A percentile compares a stretch with the other conserved stretches of the same genome.
Evolutionary conservation across 2,888 invertebrate species (phyloP).

Genomic region (Catocala nupta): DNA sequence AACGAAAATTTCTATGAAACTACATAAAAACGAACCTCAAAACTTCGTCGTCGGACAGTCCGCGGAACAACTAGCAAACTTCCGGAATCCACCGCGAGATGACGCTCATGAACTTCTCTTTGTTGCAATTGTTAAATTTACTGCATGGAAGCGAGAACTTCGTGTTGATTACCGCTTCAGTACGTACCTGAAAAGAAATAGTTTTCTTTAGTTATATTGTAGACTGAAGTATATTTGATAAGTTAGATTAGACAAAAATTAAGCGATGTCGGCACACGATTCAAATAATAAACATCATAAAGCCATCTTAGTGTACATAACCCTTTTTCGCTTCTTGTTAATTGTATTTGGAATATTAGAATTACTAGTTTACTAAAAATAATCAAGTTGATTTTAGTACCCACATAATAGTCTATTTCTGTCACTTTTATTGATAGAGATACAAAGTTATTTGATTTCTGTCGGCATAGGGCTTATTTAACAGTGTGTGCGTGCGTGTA

Average conservation of each 20-base stretch:
- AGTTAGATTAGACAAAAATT: neutral
- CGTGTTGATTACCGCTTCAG: slow-evolving; percentile 51
- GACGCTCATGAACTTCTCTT: slow-evolving; percentile 60
- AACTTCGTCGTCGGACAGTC: slow-evolving; percentile 22
- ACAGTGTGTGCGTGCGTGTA: no score
- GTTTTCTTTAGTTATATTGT: slow-evolving; percentile 21
- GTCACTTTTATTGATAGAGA: no score
- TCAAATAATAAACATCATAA: no score
- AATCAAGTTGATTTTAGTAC: no score
- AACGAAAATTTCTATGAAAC: slow-evolving; percentile 12
- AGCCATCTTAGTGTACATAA: no score
- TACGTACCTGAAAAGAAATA: slow-evolving; percentile 63
- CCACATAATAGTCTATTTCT: no score
- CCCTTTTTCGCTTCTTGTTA: no score
- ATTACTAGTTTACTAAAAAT: no score
- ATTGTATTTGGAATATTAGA: no score
- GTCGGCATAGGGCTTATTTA: no score
- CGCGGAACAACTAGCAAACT: slow-evolving; percentile 61
- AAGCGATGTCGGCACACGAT: no score
- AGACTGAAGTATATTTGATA: neutral
- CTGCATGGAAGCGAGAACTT: slow-evolving; percentile 52
- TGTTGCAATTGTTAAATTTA: slow-evolving; percentile 67
- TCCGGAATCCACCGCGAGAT: slow-evolving; percentile 56
- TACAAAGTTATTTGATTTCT: no score
- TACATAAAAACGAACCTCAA: slow-evolving; percentile 19